A percentile compares a stretch with the other conserved stretches of the same genome.
These are phyloP conservation scores for Idaea aversata DNA, from an alignment of 2,888 invertebrate species.

Conservation along the genomic window DNA sequence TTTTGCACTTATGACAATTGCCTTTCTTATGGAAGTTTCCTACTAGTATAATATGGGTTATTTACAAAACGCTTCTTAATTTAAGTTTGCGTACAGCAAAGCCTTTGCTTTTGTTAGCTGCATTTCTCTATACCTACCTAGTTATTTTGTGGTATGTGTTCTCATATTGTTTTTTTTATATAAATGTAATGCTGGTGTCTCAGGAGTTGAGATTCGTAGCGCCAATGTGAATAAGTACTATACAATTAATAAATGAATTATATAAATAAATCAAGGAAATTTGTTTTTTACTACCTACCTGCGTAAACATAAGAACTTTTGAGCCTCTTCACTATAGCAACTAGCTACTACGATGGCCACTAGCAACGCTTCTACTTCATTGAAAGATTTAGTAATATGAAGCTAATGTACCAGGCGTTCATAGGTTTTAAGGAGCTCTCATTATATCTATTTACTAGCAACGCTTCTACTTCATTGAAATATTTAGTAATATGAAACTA, in stretches of 20 bases:
- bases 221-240: constrained; percentile 74
- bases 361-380: no score
- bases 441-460: no score
- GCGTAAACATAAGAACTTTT: background rate
- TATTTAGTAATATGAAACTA: no score
- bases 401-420: no score
- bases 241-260: constrained; percentile 80
- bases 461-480: no score
- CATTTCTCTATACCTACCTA: constrained; percentile 74
- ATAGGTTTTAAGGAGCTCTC: no score
- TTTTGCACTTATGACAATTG: background rate
- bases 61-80: background rate
- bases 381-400: no score
- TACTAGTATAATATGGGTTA: background rate
- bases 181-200: constrained; percentile 72
- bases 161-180: constrained; percentile 66
- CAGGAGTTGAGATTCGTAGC: constrained; percentile 69
- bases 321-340: no score
- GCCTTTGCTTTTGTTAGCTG: constrained; percentile 66
- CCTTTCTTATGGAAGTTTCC: background rate
- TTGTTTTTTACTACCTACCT: constrained; percentile 30
- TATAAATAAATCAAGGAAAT: constrained; percentile 58
- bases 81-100: constrained; percentile 6
- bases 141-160: constrained; percentile 73
- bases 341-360: no score